phyloP scores from a whole-genome alignment of 2,797 vertebrate genomes.

The Hafferia zeledoni region DNA sequence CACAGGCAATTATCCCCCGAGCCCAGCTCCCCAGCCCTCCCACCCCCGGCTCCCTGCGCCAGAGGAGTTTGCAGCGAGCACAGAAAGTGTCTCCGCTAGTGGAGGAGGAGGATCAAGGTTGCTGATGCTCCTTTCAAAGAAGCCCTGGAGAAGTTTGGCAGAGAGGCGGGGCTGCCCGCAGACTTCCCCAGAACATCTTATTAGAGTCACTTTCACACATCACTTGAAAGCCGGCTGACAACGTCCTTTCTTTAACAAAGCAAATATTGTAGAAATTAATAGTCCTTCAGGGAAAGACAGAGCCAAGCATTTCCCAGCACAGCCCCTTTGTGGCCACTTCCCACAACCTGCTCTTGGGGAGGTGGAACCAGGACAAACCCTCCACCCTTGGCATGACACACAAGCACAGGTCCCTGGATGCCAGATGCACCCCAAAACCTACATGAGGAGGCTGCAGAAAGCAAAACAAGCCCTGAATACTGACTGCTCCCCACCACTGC shows the following conservation, averaged over 20 bases:
- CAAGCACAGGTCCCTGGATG: fast-evolving
- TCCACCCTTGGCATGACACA: fast-evolving
- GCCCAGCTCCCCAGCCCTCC: neutral
- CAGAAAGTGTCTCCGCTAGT: neutral
- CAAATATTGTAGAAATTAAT: slow-evolving; percentile 64
- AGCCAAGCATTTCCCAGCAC: neutral
- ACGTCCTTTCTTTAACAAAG: slow-evolving; percentile 59
- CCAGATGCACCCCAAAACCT: neutral
- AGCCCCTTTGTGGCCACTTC: neutral
- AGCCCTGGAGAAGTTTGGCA: slow-evolving; percentile 29
- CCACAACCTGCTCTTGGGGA: neutral
- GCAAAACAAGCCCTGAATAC: neutral
- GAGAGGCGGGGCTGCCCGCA: slow-evolving; percentile 32
- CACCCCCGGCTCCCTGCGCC: fast-evolving
- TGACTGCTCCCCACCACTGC: neutral
- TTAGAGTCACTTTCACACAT: slow-evolving; percentile 72
- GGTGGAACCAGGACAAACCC: neutral
- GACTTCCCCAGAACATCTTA: slow-evolving; percentile 52
- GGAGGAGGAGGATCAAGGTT: slow-evolving; percentile 25
- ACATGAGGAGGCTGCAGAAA: neutral
- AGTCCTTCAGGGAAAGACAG: slow-evolving; percentile 10
- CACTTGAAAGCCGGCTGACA: slow-evolving; percentile 49
- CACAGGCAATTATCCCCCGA: neutral
- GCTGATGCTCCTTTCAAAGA: slow-evolving; percentile 47
- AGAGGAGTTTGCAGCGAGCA: neutral